Evolutionary conservation across 2,113 vertebrate species (phyloP).

Genomic region (Rallus limicola): DNA sequence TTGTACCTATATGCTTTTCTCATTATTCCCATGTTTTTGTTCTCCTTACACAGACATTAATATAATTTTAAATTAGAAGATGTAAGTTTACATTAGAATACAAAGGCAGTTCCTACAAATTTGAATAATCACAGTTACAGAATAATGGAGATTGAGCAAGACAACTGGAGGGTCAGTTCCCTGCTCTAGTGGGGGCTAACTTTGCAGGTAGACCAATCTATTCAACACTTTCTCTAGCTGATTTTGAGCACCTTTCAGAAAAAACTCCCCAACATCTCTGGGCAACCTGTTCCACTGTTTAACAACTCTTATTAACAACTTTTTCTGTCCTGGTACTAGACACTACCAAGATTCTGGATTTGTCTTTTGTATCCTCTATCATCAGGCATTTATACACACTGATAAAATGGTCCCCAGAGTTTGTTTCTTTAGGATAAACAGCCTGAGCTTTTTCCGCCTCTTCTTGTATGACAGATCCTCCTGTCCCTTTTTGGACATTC

Average conservation of each 20-base stretch:
- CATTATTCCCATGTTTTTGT: neutral
- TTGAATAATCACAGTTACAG: neutral
- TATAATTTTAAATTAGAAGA: neutral
- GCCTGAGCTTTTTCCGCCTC: neutral
- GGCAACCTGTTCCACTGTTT: neutral
- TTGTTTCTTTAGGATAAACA: neutral
- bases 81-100: neutral
- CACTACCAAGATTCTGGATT: neutral
- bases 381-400: neutral
- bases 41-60: neutral
- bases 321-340: neutral
- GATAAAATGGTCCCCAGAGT: fast-evolving
- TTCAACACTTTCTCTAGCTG: neutral
- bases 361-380: neutral
- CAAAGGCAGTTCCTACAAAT: neutral
- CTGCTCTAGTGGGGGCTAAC: fast-evolving
- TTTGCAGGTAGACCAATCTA: neutral
- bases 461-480: neutral
- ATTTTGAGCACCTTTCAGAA: neutral
- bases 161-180: neutral
- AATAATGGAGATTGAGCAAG: neutral
- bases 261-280: neutral
- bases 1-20: neutral
- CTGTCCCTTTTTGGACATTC: neutral
- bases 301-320: neutral